Base-by-base conservation (phyloP, 1,140 invertebrate species). In the Anthonomus grandis region DNA sequence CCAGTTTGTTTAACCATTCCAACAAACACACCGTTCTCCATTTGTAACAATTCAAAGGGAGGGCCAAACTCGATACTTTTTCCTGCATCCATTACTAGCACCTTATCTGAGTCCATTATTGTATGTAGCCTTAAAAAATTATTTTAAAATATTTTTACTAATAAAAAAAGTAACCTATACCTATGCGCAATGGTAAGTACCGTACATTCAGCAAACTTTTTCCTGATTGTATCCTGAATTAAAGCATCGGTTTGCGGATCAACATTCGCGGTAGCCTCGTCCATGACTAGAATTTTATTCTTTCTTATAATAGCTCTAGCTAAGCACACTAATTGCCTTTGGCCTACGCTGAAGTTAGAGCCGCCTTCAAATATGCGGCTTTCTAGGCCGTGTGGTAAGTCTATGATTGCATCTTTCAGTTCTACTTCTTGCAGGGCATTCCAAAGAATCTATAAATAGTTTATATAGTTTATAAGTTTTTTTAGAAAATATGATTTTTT, bases 401-500 rank as follows among this genome's bases (percentile, higher is more conserved):
- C 70, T 0, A 66, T 57, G 38, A 81, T 65, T 0, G 77, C 72
- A 3, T 81, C 76, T 64, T 86, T 87, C 0, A 88, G 59, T 68
- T 83, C 89, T 13, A 88, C 87, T 59, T 90, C 84, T 64, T 91
- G 88, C 17, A 95, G 75, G 1, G 87, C 89, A 61, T 79, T 76
- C 91, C 91, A 94, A 1, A 95, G 76, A 75, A 45, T 78, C 79
- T 54, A 76, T 57, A 34, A n/a, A n/a, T n/a, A n/a, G n/a, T n/a
- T n/a, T n/a, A n/a, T n/a, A n/a, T n/a, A n/a, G n/a, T n/a, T n/a
- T n/a, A n/a, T n/a, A n/a, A n/a, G n/a, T n/a, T n/a, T n/a, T n/a
- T n/a, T n/a, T n/a, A n/a, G n/a, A n/a, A n/a, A n/a, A n/a, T n/a
- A n/a, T n/a, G n/a, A n/a, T n/a, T n/a, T n/a, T n/a, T n/a, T n/a